A percentile compares a stretch with the other conserved stretches of the same genome.
Evolutionary conservation across 2,113 vertebrate species (phyloP).

Genomic region (Hippocampus guttulatus): DNA sequence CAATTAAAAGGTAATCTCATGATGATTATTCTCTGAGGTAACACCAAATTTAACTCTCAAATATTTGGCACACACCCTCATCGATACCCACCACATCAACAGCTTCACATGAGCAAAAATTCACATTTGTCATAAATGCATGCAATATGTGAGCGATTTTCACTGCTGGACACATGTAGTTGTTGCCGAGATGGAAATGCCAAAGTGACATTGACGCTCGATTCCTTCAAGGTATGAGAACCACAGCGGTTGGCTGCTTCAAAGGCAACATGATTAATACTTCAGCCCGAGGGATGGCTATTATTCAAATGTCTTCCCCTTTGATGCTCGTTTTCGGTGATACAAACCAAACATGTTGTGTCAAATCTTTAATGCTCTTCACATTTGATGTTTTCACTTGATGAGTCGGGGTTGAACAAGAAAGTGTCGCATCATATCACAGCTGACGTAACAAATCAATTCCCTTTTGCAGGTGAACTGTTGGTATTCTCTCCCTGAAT

Average conservation of each 20-base stretch:
- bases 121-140: too few species aligned
- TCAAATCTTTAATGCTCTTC: neutral
- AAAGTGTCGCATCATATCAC: slow-evolving; percentile 13
- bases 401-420: neutral
- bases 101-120: too few species aligned
- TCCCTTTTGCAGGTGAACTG: slow-evolving; percentile 3
- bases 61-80: too few species aligned
- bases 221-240: too few species aligned
- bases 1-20: too few species aligned
- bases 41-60: too few species aligned
- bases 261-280: neutral
- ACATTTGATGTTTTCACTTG: neutral
- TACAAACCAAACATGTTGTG: neutral
- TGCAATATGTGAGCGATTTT: too few species aligned
- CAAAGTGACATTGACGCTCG: too few species aligned
- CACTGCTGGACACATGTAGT: too few species aligned
- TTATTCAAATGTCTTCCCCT: neutral
- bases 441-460: slow-evolving; percentile 25
- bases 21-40: too few species aligned
- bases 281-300: neutral
- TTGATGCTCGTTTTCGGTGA: neutral
- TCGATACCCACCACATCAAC: too few species aligned
- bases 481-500: slow-evolving; percentile 11
- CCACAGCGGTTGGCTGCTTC: neutral
- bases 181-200: too few species aligned